phyloP scores from a whole-genome alignment of 2,797 vertebrate species.

The Moxostoma hubbsi region DNA sequence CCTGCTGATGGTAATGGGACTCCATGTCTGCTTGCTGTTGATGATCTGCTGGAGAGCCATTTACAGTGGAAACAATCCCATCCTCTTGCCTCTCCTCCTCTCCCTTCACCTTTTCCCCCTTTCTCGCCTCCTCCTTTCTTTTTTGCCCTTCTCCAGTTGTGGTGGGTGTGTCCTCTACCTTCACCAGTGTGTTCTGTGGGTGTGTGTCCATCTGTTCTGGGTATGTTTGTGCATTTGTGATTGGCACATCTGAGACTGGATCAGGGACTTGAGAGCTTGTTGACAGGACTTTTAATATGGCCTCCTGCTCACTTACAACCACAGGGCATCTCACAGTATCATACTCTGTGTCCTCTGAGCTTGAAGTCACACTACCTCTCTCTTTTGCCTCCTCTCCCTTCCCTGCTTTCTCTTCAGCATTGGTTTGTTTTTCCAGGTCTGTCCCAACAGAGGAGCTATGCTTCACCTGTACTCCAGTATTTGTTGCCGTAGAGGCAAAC shows the following conservation, averaged over 20 bases:
- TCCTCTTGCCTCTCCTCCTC: slow-evolving; percentile 38
- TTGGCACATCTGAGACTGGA: slow-evolving; percentile 13
- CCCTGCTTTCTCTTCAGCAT: slow-evolving; percentile 18
- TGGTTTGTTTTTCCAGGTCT: slow-evolving; percentile 31
- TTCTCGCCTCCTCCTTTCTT: slow-evolving; percentile 20
- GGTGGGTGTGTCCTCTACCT: slow-evolving; percentile 24
- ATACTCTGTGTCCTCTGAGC: background rate
- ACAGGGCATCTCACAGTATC: slow-evolving; percentile 23
- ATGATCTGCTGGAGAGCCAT: slow-evolving; percentile 33
- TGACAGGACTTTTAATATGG: slow-evolving; percentile 26
- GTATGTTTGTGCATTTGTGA: slow-evolving; percentile 21
- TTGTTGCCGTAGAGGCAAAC: slow-evolving; percentile 26
- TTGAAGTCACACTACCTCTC: background rate
- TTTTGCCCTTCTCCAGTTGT: slow-evolving; percentile 8
- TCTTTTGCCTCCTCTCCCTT: slow-evolving; percentile 42
- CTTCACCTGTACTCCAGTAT: slow-evolving; percentile 35
- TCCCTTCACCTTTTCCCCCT: slow-evolving; percentile 5
- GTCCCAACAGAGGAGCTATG: slow-evolving; percentile 6
- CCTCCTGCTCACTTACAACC: slow-evolving; percentile 36
- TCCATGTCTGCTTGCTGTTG: slow-evolving; percentile 49
- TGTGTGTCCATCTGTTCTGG: slow-evolving; percentile 19
- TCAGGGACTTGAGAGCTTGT: slow-evolving; percentile 25
- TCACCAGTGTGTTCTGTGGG: slow-evolving; percentile 7
- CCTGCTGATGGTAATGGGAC: slow-evolving; percentile 38
- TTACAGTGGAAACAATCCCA: slow-evolving; percentile 44